Evolutionary conservation across 2,888 invertebrate genomes (phyloP).

Genomic region (Sussaba pulchella): DNA sequence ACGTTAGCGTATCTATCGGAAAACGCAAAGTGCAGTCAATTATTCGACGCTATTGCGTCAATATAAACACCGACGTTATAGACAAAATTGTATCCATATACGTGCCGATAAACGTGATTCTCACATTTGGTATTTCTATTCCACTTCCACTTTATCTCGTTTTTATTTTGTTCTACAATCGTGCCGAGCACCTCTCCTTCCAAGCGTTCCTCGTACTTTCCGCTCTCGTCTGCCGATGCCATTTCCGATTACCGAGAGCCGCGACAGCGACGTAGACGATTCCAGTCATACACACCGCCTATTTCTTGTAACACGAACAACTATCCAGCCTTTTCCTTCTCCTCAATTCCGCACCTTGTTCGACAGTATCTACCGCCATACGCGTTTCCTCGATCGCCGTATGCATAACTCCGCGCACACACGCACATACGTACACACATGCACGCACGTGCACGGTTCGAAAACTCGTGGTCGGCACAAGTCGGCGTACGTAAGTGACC

Average conservation of each 20-base stretch:
- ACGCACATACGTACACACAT: background rate
- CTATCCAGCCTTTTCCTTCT: conserved; percentile 25
- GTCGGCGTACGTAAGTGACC: conserved; percentile 13
- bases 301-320: conserved; percentile 33
- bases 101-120: background rate
- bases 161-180: background rate
- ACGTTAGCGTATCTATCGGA: background rate
- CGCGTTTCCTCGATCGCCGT: conserved; percentile 7
- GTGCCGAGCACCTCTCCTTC: background rate
- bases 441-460: background rate
- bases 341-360: conserved; percentile 20
- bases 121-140: too few relatives aligned
- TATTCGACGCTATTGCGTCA: background rate
- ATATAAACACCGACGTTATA: background rate
- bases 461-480: background rate
- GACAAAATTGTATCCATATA: background rate
- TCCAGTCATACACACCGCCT: conserved; percentile 13
- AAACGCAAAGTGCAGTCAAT: background rate
- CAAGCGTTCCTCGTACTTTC: background rate
- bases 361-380: conserved; percentile 29
- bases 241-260: conserved; percentile 23
- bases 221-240: conserved; percentile 44
- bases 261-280: conserved; percentile 1
- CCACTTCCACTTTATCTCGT: too few relatives aligned
- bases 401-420: background rate